These are phyloP conservation scores for Euphonia xanthogaster DNA, from an alignment of 2,797 vertebrate species.

Conservation along the genomic window DNA sequence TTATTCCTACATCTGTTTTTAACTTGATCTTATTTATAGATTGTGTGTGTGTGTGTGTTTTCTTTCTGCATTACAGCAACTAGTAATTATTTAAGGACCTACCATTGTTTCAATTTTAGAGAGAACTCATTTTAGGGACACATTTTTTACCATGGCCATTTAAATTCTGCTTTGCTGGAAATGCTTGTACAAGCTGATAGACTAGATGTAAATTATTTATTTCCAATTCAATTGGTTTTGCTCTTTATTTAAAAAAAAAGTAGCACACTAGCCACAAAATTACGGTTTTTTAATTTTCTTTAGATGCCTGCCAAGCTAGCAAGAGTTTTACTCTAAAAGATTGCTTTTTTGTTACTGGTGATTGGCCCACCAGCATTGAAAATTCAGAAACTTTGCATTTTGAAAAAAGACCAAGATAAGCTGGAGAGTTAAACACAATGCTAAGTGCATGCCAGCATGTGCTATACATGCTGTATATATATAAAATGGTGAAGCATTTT, in stretches of 20 bases:
- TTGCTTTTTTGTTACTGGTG: neutral
- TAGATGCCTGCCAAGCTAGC: neutral
- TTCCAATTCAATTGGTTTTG: neutral
- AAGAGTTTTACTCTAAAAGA: neutral
- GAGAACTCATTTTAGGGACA: neutral
- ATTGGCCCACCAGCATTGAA: neutral
- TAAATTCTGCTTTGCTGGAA: conserved; percentile 8
- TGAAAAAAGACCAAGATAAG: neutral
- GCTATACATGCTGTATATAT: neutral
- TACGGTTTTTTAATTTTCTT: neutral
- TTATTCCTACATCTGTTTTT: neutral
- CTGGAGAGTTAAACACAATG: neutral
- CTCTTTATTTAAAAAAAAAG: neutral
- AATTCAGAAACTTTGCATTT: neutral
- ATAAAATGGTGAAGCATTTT: neutral
- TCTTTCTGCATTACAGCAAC: neutral
- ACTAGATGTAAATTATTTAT: conserved; percentile 17
- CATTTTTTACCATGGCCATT: neutral
- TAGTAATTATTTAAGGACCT: neutral
- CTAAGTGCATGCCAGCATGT: neutral
- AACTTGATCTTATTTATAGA: neutral
- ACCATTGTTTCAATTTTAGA: neutral
- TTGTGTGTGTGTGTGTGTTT: neutral
- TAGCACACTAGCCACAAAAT: neutral
- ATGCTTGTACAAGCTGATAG: neutral